These are phyloP conservation scores for Petaurus breviceps DNA, from an alignment of 2,113 vertebrate species.

Conservation along the genomic window DNA sequence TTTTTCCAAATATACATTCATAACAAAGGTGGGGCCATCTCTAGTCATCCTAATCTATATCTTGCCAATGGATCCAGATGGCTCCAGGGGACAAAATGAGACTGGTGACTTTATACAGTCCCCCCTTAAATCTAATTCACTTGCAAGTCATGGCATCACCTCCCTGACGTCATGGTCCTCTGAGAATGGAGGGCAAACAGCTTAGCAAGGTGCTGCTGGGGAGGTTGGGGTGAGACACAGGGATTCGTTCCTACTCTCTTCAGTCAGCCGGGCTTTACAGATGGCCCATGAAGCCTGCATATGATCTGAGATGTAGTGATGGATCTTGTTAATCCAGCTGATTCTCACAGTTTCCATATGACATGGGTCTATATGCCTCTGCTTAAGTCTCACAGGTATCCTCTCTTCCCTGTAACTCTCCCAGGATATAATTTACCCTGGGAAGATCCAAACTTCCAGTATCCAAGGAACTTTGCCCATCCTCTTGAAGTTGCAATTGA, in stretches of 20 bases:
- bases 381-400: not conserved
- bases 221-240: not conserved
- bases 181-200: too few species aligned
- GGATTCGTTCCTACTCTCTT: not conserved
- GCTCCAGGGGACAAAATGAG: too few species aligned
- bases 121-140: too few species aligned
- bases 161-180: too few species aligned
- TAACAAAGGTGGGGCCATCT: too few species aligned
- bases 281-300: not conserved
- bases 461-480: conserved; percentile 89
- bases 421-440: conserved; percentile 91
- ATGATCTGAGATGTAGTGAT: not conserved
- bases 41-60: too few species aligned
- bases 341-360: not conserved
- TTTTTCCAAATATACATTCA: not conserved
- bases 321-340: not conserved
- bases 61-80: too few species aligned
- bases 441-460: conserved; percentile 89
- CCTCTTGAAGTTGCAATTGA: conserved; percentile 93
- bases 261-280: not conserved
- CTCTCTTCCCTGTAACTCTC: not conserved
- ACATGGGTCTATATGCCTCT: not conserved
- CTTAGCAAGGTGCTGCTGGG: not conserved
- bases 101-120: too few species aligned
- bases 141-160: too few species aligned